Conservation (phyloP, 2,113 vertebrate genomes). For the Anguilla japonica region DNA sequence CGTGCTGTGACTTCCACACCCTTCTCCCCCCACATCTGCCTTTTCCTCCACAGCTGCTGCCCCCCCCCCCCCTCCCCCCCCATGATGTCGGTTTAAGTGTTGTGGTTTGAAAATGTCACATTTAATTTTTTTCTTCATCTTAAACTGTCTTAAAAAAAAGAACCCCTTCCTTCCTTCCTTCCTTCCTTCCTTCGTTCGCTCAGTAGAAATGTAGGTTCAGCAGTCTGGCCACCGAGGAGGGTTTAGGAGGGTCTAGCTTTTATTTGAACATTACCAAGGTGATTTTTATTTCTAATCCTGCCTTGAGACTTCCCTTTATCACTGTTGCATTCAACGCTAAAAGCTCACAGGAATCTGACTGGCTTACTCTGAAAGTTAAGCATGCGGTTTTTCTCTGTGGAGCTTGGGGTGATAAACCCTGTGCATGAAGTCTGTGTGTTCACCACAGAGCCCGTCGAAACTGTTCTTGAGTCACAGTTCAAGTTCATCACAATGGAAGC, state of each 20-base stretch:
- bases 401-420: conserved; percentile 55
- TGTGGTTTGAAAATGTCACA: not conserved
- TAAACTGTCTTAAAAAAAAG: not conserved
- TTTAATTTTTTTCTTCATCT: not conserved
- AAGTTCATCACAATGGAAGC: conserved; percentile 52
- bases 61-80: too few relatives aligned
- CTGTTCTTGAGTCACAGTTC: conserved; percentile 56
- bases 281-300: conserved; percentile 55
- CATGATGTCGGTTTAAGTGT: not conserved
- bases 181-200: not conserved
- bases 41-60: not conserved
- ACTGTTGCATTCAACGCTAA: conserved; percentile 58
- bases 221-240: conserved; percentile 6
- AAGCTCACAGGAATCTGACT: conserved; percentile 53
- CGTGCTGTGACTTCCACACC: not conserved
- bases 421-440: conserved; percentile 60
- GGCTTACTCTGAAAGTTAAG: conserved; percentile 61
- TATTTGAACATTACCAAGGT: conserved; percentile 17
- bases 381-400: conserved; percentile 57
- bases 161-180: too few relatives aligned
- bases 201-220: conserved; percentile 3
- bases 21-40: conserved; percentile 38
- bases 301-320: conserved; percentile 66
- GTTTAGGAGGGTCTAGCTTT: conserved; percentile 3
- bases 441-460: conserved; percentile 34